phyloP scores from a whole-genome alignment of 2,797 vertebrate species.

The Thripadectes ignobilis region DNA sequence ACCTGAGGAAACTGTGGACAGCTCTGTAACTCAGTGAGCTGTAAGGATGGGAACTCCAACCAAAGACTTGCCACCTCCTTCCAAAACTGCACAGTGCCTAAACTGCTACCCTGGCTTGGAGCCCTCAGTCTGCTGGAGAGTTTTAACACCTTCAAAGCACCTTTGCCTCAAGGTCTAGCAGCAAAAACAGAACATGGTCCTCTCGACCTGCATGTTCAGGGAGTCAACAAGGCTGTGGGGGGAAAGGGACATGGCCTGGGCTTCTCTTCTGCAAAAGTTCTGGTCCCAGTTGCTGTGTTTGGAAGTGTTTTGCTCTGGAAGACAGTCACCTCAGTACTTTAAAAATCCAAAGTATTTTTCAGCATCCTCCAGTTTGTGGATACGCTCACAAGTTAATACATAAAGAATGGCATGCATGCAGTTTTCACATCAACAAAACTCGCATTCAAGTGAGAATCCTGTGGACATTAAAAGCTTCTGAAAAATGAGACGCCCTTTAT shows the following conservation, averaged over 20 bases:
- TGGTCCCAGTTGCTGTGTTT: neutral
- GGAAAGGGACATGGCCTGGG: neutral
- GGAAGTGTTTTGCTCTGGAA: neutral
- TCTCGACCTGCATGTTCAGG: neutral
- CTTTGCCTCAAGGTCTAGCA: neutral
- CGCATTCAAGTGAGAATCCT: neutral
- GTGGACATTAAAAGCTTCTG: neutral
- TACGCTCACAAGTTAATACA: neutral
- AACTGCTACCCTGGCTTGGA: neutral
- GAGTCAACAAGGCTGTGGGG: neutral
- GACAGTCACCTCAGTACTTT: neutral
- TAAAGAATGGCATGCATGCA: neutral
- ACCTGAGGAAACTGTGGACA: neutral
- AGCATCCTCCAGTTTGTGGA: rapidly evolving
- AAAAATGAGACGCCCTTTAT: neutral
- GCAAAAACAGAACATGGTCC: neutral
- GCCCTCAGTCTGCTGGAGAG: neutral
- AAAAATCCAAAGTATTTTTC: neutral
- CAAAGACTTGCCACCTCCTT: neutral
- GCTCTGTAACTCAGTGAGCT: neutral
- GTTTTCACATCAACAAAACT: neutral
- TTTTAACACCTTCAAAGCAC: neutral
- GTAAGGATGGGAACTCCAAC: neutral
- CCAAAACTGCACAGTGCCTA: neutral
- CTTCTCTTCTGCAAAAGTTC: neutral